Percentiles rank a stretch among this genome's conserved stretches.
Evolutionary conservation across 2,797 vertebrate genomes (phyloP).

Genomic region (Enteromius thamalakanensis): DNA sequence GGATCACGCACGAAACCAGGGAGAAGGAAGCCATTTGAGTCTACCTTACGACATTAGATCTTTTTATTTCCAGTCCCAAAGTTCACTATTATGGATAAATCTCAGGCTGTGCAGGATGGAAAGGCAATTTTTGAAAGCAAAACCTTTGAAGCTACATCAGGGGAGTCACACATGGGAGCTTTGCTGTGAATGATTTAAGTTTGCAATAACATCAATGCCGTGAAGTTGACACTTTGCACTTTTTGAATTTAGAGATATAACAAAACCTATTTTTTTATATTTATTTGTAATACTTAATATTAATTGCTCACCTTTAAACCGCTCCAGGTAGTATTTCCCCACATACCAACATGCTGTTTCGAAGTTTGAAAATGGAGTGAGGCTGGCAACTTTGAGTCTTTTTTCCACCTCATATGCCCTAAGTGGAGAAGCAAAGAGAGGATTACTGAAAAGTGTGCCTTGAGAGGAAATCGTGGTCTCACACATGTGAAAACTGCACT

Average conservation of each 20-base stretch:
- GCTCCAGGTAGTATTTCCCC: conserved; percentile 91
- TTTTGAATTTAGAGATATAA: neutral
- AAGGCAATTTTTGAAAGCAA: conserved; percentile 2
- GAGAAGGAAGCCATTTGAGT: conserved; percentile 38
- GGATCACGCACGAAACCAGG: conserved; percentile 40
- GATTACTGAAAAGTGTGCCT: conserved; percentile 30
- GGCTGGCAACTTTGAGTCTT: conserved; percentile 90
- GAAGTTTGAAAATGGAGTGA: conserved; percentile 94
- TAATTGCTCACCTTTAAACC: conserved; percentile 88
- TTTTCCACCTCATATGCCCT: conserved; percentile 98
- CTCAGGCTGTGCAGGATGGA: neutral
- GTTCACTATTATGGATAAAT: conserved; percentile 30
- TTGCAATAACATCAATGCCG: neutral
- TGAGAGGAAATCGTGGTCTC: neutral
- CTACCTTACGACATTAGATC: conserved; percentile 17
- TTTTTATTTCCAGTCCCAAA: conserved; percentile 42
- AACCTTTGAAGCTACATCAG: conserved; percentile 31
- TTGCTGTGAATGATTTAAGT: conserved; percentile 20
- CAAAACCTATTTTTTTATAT: neutral
- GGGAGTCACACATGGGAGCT: conserved; percentile 12
- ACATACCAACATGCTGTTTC: conserved; percentile 98
- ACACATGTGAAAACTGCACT: conserved; percentile 48
- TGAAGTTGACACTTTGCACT: neutral
- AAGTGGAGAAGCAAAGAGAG: conserved; percentile 61
- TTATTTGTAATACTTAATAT: neutral